Evolutionary conservation across 2,888 invertebrate species (phyloP), one percentile per base, ranked within the genome.

Genomic region (Scaptomyza reducta): DNA sequence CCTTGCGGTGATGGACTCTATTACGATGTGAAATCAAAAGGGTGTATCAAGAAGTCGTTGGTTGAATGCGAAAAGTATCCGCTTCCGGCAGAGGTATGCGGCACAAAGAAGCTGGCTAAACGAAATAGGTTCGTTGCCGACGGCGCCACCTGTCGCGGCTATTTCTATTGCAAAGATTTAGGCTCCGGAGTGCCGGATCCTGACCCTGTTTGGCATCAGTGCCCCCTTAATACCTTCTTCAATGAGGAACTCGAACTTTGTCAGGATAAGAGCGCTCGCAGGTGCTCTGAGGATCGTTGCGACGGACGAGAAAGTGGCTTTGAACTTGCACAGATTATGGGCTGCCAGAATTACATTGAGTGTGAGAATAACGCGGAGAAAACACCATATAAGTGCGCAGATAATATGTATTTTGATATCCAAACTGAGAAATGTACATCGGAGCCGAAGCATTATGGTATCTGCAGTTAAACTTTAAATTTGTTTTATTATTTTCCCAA

Each of bases 131-230:
- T 90, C 56, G 84, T 89, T 0, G 5, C 55, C 3, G 90, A 90
- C 54, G 62, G 74, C 2, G 85, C 84, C 22, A 89, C 89, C 5
- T 90, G 90, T 44, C 78, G 87, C 11, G 90, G 90, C 0, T 90
- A 90, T 50, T 87, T 76, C 55, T 89, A 79, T 54, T 90, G 90
- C 29, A 61, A 58, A 0, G 90, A 89, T 40, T 25, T 77, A 4
- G 90, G 89, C 0, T 74, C 72, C 0, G 76, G 79, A 9, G 38
- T 60, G 2, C 87, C 90, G 0, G 90, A 90, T 56, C 16, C 62
- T 0, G 11, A 62, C 2, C 90, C 90, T 0, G 1, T 1, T 0
- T 79, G 80, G 77, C 72, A 74, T 0, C 82, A 88, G 45, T 90
- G 90, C 51, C 51, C 70, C 0, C 6, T 45, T 0, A 57, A 62